These are phyloP conservation scores for Drosophila bocqueti DNA, from an alignment of 1,140 invertebrate genomes.

Conservation along the genomic window DNA sequence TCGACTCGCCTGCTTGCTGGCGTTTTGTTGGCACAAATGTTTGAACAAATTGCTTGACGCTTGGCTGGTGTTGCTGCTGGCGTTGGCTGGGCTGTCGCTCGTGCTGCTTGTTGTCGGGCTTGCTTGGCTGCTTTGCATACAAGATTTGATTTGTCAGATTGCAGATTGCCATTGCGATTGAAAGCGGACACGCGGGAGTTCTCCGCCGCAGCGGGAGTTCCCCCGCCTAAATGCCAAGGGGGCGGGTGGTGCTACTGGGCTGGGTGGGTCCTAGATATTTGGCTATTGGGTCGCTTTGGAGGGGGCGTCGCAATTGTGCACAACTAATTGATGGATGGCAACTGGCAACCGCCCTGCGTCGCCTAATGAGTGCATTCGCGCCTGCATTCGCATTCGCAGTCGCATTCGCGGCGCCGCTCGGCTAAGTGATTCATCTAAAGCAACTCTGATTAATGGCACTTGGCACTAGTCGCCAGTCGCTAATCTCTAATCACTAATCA, in stretches of 20 bases:
- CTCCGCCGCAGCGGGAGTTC: slow-evolving; percentile 8
- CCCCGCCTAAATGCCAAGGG: slow-evolving; percentile 17
- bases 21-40: slow-evolving; percentile 70
- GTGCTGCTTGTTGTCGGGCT: slow-evolving; percentile 10
- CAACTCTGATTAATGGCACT: slow-evolving; percentile 46
- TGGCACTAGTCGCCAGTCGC: slow-evolving; percentile 39
- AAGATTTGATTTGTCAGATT: slow-evolving; percentile 71
- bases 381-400: slow-evolving; percentile 5
- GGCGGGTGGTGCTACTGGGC: not conserved
- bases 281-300: not conserved
- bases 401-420: not conserved
- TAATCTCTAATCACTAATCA: slow-evolving; percentile 36
- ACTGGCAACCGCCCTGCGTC: slow-evolving; percentile 4
- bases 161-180: slow-evolving; percentile 52
- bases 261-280: not conserved
- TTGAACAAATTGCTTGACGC: slow-evolving; percentile 77
- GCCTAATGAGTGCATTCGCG: slow-evolving; percentile 33
- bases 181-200: slow-evolving; percentile 38
- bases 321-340: slow-evolving; percentile 51
- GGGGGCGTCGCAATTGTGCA: slow-evolving; percentile 36
- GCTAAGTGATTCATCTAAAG: slow-evolving; percentile 49
- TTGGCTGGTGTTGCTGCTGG: slow-evolving; percentile 20
- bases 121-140: slow-evolving; percentile 65
- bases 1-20: slow-evolving; percentile 23
- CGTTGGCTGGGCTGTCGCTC: not conserved